Conservation (phyloP, 2,797 vertebrate species). For the Anguilla anguilla region DNA sequence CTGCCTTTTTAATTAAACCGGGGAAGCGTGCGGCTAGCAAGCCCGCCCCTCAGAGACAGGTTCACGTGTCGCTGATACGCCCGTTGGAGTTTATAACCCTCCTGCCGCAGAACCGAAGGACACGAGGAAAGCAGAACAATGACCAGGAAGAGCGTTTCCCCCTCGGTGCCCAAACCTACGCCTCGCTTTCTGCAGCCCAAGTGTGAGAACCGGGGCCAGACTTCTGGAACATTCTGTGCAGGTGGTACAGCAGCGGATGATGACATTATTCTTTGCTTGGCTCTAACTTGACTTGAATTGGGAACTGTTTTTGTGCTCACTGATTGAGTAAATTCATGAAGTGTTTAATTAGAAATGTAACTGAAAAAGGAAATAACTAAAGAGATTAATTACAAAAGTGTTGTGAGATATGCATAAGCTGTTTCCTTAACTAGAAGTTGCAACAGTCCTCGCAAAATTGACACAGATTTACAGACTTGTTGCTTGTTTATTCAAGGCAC, state of each 20-base stretch:
- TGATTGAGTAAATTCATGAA: background rate
- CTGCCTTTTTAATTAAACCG: slow-evolving; percentile 41
- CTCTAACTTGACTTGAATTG: background rate
- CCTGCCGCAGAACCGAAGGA: slow-evolving; percentile 43
- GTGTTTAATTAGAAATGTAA: background rate
- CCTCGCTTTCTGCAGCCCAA: slow-evolving; percentile 52
- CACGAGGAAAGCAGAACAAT: slow-evolving; percentile 69
- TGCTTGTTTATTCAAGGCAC: background rate
- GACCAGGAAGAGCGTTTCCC: slow-evolving; percentile 64
- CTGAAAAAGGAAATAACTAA: background rate
- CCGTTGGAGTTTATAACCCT: background rate
- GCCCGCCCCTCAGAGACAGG: slow-evolving; percentile 29
- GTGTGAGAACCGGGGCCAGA: slow-evolving; percentile 40
- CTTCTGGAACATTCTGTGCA: background rate
- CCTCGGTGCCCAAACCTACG: slow-evolving; percentile 48
- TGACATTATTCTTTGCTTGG: background rate
- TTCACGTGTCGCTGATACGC: slow-evolving; percentile 44
- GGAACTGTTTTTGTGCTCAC: background rate
- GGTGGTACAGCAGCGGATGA: too few relatives aligned
- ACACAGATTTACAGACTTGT: background rate
- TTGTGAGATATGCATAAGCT: background rate
- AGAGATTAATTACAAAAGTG: background rate
- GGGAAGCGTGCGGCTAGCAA: slow-evolving; percentile 33
- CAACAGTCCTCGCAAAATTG: background rate
- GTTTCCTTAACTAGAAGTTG: background rate